phyloP scores from a whole-genome alignment of 2,888 invertebrate genomes.

The Athrips mouffetella region DNA sequence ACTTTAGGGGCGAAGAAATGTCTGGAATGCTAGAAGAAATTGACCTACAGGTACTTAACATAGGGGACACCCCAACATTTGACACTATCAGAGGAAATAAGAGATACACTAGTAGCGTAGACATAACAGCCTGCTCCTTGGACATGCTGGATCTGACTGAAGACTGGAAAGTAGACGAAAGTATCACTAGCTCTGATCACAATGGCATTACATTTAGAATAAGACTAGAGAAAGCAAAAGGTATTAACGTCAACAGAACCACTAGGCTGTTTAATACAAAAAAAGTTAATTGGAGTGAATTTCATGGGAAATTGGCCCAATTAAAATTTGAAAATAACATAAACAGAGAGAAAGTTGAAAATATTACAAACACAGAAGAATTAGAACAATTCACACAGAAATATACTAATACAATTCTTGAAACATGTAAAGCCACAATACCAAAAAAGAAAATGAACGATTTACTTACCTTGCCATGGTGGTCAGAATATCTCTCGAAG shows the following conservation, averaged over 20 bases:
- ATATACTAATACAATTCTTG: conserved; percentile 28
- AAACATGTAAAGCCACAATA: conserved; percentile 15
- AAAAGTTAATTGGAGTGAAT: neutral
- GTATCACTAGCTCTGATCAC: neutral
- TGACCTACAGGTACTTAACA: neutral
- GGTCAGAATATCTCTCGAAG: no score
- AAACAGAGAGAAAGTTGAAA: neutral
- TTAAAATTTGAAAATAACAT: neutral
- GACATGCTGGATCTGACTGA: neutral
- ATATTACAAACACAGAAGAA: neutral
- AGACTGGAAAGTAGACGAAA: neutral
- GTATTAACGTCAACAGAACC: neutral
- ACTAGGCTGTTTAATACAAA: neutral
- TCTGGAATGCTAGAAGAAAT: neutral
- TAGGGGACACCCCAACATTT: neutral
- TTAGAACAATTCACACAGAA: no score
- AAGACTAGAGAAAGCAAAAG: neutral
- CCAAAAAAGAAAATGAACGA: neutral
- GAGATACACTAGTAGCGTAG: no score
- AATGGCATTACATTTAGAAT: neutral
- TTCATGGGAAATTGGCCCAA: neutral
- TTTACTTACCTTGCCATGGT: no score
- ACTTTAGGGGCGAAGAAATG: neutral
- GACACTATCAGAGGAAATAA: no score
- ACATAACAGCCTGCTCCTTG: neutral